Percentiles rank a stretch among this genome's conserved stretches.
Conservation (phyloP, 2,888 invertebrate species). For the Aphodius sticticus region DNA sequence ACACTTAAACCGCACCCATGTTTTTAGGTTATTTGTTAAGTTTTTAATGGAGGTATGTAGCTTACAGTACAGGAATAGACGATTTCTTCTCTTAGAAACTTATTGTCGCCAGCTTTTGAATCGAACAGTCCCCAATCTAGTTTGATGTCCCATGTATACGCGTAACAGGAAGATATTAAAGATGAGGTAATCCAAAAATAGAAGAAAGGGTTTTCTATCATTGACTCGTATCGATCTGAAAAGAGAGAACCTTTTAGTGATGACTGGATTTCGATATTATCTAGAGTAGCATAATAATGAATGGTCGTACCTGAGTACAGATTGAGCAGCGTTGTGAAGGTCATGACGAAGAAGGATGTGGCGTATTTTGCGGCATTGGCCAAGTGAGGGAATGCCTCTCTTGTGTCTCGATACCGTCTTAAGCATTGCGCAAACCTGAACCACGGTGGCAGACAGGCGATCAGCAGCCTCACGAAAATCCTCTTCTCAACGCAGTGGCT, state of each 20-base stretch:
- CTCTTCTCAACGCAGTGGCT: conserved; percentile 76
- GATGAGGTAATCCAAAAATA: conserved; percentile 90
- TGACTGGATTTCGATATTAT: too few species aligned
- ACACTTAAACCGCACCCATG: too few species aligned
- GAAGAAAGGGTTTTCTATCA: conserved; percentile 80
- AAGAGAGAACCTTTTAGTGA: not conserved
- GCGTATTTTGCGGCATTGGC: conserved; percentile 99
- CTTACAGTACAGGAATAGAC: conserved; percentile 90
- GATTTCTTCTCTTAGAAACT: conserved; percentile 91
- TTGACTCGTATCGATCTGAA: conserved; percentile 53
- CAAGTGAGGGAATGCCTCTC: conserved; percentile 93
- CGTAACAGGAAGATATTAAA: conserved; percentile 90
- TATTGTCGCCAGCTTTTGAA: conserved; percentile 89
- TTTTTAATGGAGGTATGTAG: not conserved
- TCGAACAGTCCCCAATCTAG: conserved; percentile 99
- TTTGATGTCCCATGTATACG: conserved; percentile 97
- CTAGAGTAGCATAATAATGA: too few species aligned
- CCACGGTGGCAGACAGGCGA: conserved; percentile 96
- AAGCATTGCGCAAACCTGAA: conserved; percentile 97
- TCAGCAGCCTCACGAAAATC: conserved; percentile 81
- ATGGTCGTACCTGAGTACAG: conserved; percentile 33
- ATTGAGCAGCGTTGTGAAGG: conserved; percentile 75
- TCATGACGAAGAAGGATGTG: conserved; percentile 94
- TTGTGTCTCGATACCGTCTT: conserved; percentile 92
- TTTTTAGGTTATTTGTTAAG: too few species aligned